Evolutionary conservation across 2,797 vertebrate species (phyloP).

Genomic region (Rhabdomys pumilio): DNA sequence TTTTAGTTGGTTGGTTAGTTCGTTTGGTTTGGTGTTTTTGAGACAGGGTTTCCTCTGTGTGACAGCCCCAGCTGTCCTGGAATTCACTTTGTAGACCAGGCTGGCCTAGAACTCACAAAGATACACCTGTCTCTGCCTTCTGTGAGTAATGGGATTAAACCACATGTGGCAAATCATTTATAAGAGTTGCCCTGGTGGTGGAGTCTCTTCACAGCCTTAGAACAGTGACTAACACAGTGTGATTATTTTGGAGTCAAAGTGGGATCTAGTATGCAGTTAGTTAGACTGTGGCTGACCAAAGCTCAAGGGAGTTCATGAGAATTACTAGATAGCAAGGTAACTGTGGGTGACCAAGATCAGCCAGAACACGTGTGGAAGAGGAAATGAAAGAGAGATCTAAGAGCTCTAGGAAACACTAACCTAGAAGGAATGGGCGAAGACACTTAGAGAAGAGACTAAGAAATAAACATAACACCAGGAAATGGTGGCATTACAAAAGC

Average conservation of each 20-base stretch:
- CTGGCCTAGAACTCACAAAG: not conserved
- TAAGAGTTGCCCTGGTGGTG: not conserved
- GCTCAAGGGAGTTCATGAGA: constrained; percentile 24
- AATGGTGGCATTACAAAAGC: constrained; percentile 15
- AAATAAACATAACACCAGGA: constrained; percentile 64
- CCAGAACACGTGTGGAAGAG: not conserved
- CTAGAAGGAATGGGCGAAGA: not conserved
- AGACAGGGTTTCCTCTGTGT: not conserved
- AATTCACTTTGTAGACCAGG: not conserved
- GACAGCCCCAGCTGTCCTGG: not conserved
- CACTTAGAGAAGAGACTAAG: not conserved
- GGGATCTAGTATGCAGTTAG: not conserved
- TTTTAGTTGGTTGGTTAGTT: too few relatives aligned
- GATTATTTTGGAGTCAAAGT: not conserved
- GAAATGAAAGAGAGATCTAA: constrained; percentile 2
- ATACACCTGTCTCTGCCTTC: not conserved
- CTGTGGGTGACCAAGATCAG: not conserved
- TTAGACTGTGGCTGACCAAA: not conserved
- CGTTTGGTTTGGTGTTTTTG: too few relatives aligned
- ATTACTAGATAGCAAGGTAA: not conserved
- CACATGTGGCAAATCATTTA: not conserved
- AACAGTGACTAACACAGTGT: not conserved
- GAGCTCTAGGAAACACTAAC: not conserved
- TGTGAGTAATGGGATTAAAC: not conserved
- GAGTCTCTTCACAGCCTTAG: not conserved